phyloP scores from a whole-genome alignment of 2,797 vertebrate genomes.

The Pangasius larnaudii region DNA sequence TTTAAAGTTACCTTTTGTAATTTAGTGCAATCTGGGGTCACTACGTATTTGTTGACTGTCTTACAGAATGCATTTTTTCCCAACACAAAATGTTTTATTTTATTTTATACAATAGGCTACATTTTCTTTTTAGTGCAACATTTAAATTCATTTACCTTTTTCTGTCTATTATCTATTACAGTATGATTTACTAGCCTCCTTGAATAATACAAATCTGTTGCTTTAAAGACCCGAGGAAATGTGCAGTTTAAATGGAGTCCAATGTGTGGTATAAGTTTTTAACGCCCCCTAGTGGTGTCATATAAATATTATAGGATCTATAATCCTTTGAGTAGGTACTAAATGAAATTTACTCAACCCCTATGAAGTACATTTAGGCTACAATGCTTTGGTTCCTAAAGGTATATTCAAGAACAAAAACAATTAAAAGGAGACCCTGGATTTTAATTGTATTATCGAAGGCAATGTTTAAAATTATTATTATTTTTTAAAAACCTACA shows the following conservation, averaged over 20 bases:
- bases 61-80: background rate
- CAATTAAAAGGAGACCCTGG: background rate
- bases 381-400: background rate
- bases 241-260: conserved; percentile 3
- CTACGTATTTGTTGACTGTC: background rate
- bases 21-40: background rate
- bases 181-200: background rate
- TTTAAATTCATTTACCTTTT: background rate
- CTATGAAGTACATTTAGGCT: background rate
- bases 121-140: background rate
- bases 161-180: background rate
- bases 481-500: background rate
- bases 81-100: background rate
- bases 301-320: background rate
- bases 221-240: background rate
- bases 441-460: background rate
- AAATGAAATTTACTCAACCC: background rate
- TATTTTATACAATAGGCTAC: background rate
- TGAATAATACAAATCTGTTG: background rate
- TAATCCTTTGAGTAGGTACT: conserved; percentile 3
- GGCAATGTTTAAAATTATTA: background rate
- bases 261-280: conserved; percentile 13
- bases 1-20: background rate
- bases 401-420: background rate
- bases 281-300: conserved; percentile 27